Evolutionary conservation across 2,888 invertebrate species (phyloP).

Genomic region (Physocephala rufipes): DNA sequence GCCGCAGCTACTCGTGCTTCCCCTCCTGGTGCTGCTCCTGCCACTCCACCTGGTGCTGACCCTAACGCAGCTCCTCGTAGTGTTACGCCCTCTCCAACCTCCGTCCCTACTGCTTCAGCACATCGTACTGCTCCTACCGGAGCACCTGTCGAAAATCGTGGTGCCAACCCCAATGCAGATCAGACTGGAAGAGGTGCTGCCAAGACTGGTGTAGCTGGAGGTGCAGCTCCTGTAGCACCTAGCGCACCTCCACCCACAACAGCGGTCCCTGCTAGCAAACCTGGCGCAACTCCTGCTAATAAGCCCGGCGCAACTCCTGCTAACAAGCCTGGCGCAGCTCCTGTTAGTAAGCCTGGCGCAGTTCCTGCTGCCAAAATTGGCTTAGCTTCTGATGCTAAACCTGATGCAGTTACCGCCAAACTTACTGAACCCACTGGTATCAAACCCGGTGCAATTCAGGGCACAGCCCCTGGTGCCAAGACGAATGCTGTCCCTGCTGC

Average conservation of each 20-base stretch:
- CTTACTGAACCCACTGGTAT: not conserved
- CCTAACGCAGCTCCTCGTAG: not conserved
- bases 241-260: not conserved
- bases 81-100: too few species aligned
- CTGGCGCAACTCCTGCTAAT: not conserved
- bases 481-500: too few species aligned
- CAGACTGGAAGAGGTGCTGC: not conserved
- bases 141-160: not conserved
- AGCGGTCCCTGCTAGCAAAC: not conserved
- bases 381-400: not conserved
- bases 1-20: not conserved
- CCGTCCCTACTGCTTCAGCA: not conserved
- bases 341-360: not conserved
- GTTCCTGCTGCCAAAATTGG: not conserved
- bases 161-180: not conserved
- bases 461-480: too few species aligned
- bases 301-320: not conserved
- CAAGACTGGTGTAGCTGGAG: not conserved
- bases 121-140: not conserved
- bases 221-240: slow-evolving; percentile 7
- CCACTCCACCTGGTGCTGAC: not conserved
- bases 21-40: slow-evolving; percentile 8
- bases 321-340: not conserved
- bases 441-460: too few species aligned
- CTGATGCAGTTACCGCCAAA: not conserved